Percentiles rank a stretch among this genome's conserved stretches.
Conservation (phyloP, 2,888 invertebrate genomes). For the Cataglyphis albicans region DNA sequence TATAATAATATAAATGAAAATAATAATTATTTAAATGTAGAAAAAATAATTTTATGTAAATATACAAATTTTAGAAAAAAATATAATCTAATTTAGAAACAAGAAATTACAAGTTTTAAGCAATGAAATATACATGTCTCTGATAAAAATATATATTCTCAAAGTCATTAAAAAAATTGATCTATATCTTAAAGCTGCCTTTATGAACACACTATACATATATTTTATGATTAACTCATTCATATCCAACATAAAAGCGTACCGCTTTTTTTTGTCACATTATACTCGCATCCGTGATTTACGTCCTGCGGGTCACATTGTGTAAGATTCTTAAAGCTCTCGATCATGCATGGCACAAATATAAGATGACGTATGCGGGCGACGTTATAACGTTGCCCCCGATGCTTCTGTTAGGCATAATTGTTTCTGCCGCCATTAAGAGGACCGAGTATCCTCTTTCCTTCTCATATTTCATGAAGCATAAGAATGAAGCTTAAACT, state of each 20-base stretch:
- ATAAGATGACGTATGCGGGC: slow-evolving; percentile 64
- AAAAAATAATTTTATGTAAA: not conserved
- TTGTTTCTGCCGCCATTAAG: slow-evolving; percentile 66
- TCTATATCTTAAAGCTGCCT: not conserved
- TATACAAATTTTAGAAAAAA: not conserved
- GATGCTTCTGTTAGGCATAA: slow-evolving; percentile 71
- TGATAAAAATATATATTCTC: not conserved
- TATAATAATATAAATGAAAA: not conserved
- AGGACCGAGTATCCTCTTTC: slow-evolving; percentile 1
- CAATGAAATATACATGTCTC: not conserved
- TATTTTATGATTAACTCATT: not conserved
- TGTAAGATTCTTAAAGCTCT: not conserved
- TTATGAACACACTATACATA: not conserved
- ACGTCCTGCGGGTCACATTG: slow-evolving; percentile 16
- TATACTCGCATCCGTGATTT: not conserved
- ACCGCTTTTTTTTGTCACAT: not conserved
- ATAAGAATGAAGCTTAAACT: not conserved
- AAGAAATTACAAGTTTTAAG: not conserved
- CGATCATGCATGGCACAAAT: slow-evolving; percentile 14
- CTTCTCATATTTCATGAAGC: slow-evolving; percentile 13
- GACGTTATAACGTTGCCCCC: slow-evolving; percentile 66
- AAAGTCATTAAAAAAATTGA: slow-evolving; percentile 3
- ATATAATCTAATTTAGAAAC: not conserved
- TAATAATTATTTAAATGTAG: not conserved
- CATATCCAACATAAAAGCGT: not conserved